Evolutionary conservation across 2,113 vertebrate species (phyloP).

Genomic region (Xenopus laevis): DNA sequence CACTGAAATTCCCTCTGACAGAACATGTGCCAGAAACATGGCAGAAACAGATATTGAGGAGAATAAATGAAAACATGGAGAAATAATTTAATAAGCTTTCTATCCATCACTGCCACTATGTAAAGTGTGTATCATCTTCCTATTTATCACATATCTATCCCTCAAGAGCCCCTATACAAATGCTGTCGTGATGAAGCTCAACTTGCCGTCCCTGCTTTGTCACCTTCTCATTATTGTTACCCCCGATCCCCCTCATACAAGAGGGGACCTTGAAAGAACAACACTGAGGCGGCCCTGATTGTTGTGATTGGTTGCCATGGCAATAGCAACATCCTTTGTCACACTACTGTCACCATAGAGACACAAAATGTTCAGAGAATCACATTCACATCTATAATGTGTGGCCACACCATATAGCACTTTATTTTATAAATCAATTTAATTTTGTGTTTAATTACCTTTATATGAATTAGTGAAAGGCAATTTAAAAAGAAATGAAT

Average conservation of each 20-base stretch:
- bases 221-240: slow-evolving; percentile 4
- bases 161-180: not conserved
- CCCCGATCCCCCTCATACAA: not conserved
- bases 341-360: slow-evolving; percentile 41
- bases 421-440: too few relatives aligned
- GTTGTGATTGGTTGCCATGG: slow-evolving; percentile 30
- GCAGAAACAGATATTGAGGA: too few relatives aligned
- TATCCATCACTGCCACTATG: too few relatives aligned
- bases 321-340: slow-evolving; percentile 37
- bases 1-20: too few relatives aligned
- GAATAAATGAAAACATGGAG: too few relatives aligned
- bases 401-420: not conserved
- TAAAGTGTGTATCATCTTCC: too few relatives aligned
- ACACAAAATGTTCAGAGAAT: slow-evolving; percentile 11
- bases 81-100: too few relatives aligned
- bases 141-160: too few relatives aligned
- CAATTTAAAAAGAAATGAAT: too few relatives aligned
- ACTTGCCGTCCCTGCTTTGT: not conserved
- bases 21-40: too few relatives aligned
- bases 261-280: slow-evolving; percentile 25
- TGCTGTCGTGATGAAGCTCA: slow-evolving; percentile 3
- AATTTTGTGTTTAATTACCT: too few relatives aligned
- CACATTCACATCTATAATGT: slow-evolving; percentile 5
- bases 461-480: too few relatives aligned
- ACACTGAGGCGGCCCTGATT: slow-evolving; percentile 13